Conservation (phyloP, 2,888 invertebrate species). For the Lepetodrilus schrolli region DNA sequence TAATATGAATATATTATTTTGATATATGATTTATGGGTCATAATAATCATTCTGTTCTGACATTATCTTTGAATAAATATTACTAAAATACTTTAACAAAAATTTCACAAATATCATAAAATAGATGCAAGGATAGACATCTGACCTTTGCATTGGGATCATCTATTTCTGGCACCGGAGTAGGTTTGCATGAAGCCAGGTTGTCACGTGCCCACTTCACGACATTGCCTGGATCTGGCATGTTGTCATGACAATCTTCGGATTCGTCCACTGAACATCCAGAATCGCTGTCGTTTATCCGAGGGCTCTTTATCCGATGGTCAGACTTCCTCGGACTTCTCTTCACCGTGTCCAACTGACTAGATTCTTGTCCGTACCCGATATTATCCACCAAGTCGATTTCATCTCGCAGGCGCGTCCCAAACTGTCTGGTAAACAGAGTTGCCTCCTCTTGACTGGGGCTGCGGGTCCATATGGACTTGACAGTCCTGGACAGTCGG, state of each 20-base stretch:
- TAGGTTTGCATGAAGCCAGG: background rate
- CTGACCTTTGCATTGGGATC: too few relatives aligned
- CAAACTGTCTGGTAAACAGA: background rate
- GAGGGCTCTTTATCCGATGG: background rate
- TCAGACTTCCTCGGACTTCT: background rate
- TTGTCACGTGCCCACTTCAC: background rate
- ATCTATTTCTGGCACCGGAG: background rate
- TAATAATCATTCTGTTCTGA: too few relatives aligned
- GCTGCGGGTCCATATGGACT: background rate
- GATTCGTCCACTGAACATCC: background rate
- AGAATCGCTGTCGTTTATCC: background rate
- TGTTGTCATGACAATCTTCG: background rate
- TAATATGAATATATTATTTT: too few relatives aligned
- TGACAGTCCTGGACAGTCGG: constrained; percentile 16
- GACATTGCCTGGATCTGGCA: background rate
- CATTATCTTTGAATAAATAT: too few relatives aligned
- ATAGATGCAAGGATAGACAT: too few relatives aligned
- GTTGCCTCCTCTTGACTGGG: constrained; percentile 22
- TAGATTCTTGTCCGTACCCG: background rate
- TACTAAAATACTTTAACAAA: too few relatives aligned
- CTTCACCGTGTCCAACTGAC: background rate
- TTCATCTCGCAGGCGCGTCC: background rate
- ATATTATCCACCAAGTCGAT: background rate
- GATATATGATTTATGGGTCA: too few relatives aligned
- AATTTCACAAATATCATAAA: too few relatives aligned